Percentiles rank a stretch among this genome's conserved stretches.
Evolutionary conservation across 2,888 invertebrate genomes (phyloP).

Genomic region (Cheilosia pagana): DNA sequence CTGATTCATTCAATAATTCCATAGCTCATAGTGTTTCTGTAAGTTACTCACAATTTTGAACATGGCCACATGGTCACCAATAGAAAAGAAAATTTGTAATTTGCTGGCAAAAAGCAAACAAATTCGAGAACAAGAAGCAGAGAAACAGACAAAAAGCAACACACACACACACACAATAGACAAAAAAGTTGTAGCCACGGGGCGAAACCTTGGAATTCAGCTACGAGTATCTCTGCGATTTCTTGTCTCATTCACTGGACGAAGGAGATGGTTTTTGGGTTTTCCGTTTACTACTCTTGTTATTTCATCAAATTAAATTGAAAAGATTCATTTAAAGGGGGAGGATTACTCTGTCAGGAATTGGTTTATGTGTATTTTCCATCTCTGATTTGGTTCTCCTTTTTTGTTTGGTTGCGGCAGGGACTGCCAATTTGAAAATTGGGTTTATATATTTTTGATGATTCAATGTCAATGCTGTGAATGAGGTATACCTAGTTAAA

Average conservation of each 20-base stretch:
- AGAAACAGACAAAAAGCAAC: slow-evolving; percentile 14
- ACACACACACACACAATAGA: background rate
- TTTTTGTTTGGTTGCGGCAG: background rate
- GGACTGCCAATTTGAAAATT: too few relatives aligned
- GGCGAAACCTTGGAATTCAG: slow-evolving; percentile 45
- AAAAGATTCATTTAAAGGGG: slow-evolving; percentile 34
- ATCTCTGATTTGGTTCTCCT: background rate
- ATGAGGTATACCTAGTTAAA: too few relatives aligned
- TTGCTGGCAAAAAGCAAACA: slow-evolving; percentile 49
- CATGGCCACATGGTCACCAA: slow-evolving; percentile 36
- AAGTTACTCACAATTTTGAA: slow-evolving; percentile 31
- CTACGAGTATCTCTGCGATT: slow-evolving; percentile 8
- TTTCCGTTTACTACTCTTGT: slow-evolving; percentile 27
- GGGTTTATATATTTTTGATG: too few relatives aligned
- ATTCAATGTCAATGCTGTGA: too few relatives aligned
- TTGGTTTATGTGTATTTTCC: slow-evolving; percentile 10
- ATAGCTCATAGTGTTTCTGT: background rate
- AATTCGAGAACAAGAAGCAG: slow-evolving; percentile 34
- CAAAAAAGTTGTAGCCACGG: slow-evolving; percentile 10
- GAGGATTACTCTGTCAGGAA: slow-evolving; percentile 20
- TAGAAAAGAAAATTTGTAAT: slow-evolving; percentile 50
- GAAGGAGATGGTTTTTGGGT: slow-evolving; percentile 16
- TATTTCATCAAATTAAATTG: slow-evolving; percentile 48
- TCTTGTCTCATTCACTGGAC: slow-evolving; percentile 45
- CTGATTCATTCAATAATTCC: slow-evolving; percentile 50